Evolutionary conservation across 30 jellyfish, hydroid and myxozoan species (phyloP).

Genomic region (Chrysaora quinquecirrha): DNA sequence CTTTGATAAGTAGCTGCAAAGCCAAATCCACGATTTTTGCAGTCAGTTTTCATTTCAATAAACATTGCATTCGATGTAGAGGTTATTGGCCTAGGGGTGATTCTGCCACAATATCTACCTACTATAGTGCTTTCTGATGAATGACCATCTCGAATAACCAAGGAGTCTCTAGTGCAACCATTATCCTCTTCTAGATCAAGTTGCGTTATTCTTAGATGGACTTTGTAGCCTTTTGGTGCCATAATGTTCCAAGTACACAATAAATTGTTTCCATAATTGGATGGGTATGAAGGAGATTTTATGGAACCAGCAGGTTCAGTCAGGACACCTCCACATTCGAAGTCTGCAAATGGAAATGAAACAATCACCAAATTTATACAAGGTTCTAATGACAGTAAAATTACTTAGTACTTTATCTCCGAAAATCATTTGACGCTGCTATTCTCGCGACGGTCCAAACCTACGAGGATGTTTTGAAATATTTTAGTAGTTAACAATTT

Average conservation of each 20-base stretch:
- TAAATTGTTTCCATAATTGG: constrained; percentile 16
- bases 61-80: constrained; percentile 53
- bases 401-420: too few relatives aligned
- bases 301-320: constrained; percentile 57
- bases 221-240: constrained; percentile 48
- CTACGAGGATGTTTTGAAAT: too few relatives aligned
- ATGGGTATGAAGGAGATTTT: constrained; percentile 53
- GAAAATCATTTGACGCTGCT: too few relatives aligned
- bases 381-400: too few relatives aligned
- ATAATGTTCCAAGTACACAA: constrained; percentile 66
- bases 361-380: too few relatives aligned
- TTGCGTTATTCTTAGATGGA: constrained; percentile 23
- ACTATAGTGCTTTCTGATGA: constrained; percentile 29
- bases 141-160: constrained; percentile 63
- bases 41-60: constrained; percentile 64
- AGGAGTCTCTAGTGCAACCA: constrained; percentile 66
- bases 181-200: constrained; percentile 44
- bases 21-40: constrained; percentile 33
- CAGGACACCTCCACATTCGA: constrained; percentile 67
- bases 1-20: constrained; percentile 41
- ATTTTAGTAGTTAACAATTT: too few relatives aligned
- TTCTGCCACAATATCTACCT: constrained; percentile 70
- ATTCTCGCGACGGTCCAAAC: too few relatives aligned
- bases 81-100: constrained; percentile 4
- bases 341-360: constrained; percentile 21